Base-by-base conservation (phyloP, 2,888 invertebrate genomes). In the Drosophila subquinaria region DNA sequence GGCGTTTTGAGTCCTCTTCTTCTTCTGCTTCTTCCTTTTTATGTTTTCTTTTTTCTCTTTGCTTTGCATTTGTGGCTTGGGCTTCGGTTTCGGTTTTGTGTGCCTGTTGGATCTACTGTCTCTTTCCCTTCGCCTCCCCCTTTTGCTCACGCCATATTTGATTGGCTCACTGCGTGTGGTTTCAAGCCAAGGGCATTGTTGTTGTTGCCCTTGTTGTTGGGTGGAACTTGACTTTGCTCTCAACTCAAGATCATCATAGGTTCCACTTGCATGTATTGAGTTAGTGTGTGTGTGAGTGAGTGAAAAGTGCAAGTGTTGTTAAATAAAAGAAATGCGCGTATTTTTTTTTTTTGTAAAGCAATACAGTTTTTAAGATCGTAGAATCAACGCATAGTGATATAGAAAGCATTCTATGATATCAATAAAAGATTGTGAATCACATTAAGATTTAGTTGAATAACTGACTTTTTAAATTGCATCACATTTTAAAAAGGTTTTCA, bases 151-250 rank as follows among this genome's bases (percentile, higher is more conserved):
- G 17, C 20, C 20, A 30, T 43, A 13, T 51, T 74, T 66, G 65
- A 77, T 66, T 70, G 70, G 61, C 42, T 69, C 82, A 65, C 85
- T 82, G 85, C 81, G 85, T 85, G 88, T 88, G 88, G 82, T 43
- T 87, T 60, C 73, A 73, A 88, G 79, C 76, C 86, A 84, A 84
- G 84, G 88, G 84, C 88, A 84, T 43, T 55, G 23, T 64, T 53
- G 64, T 50, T 43, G 38, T 56, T 61, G 27, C 47, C 59, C 59
- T 45, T 70, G 48, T 33, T 59, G 61, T 61, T 52, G 81, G 47
- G 55, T 64, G 66, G 56, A 61, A 79, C 70, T 82, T 84, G 78
- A 84, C 73, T 84, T 68, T 81, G 82, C 65, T 4, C 79, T 69
- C 65, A 45, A 61, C 80, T 82, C 76, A 81, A 85, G 80, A 87